Base-by-base conservation (phyloP, 2,113 vertebrate genomes). In the Hyla sarda region DNA sequence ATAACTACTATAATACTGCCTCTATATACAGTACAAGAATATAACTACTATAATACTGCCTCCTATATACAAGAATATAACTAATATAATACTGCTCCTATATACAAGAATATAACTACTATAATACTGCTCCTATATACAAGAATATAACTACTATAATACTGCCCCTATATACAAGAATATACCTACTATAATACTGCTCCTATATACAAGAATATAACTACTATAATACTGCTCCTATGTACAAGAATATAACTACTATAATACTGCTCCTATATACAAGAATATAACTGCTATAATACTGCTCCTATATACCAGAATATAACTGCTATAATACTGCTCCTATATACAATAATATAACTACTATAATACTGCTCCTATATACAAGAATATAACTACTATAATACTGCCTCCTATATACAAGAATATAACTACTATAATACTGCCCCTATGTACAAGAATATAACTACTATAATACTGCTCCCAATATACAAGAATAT, bases 371-470 rank as follows among this genome's bases (percentile, higher is more conserved):
- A 65, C 60, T 65, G 25, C 60, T 3, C 60, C 60, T 65, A 65
- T 65, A 17, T 65, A 65, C 60, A 65, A 65, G 60, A 30, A 65
- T 65, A 65, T 28, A 65, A 65, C 60, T 65, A 28, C 25, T 65
- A 65, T 65, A 65, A 65, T 65, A 65, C 25, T 65, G 60, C n/a
- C 60, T 6, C 60, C 60, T 30, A 65, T 65, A 17, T 65, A 65
- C 60, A 65, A 65, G 60, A 65, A 65, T 65, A 65, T 65, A 65
- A 65, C 60, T 65, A 65, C n/a, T 65, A 65, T 65, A 30, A 65
- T 65, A 65, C 60, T 65, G 60, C 60, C 13, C 60, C 60, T 65
- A 65, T 65, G 13, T 65, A 28, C 60, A 65, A 28, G 25, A 65
- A 65, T 65, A 65, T 65, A 65, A 65, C 60, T 65, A 65, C 60